These are phyloP conservation scores for Elymnias hypermnestra DNA, from an alignment of 1,140 invertebrate species.

Conservation along the genomic window DNA sequence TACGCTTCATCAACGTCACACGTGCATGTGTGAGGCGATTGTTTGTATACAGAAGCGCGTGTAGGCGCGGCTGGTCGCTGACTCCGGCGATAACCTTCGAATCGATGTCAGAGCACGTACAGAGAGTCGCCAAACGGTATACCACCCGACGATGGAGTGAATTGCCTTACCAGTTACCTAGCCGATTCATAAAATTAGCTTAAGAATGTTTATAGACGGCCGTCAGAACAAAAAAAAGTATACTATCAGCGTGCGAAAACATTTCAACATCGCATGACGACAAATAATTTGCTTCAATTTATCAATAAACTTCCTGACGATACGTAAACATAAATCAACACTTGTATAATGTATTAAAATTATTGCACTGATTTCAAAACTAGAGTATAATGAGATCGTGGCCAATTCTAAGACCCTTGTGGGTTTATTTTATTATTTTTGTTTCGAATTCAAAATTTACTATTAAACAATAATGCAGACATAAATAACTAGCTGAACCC, in stretches of 20 bases:
- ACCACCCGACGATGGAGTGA: constrained; percentile 12
- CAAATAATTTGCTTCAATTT: not conserved
- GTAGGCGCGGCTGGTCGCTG: constrained; percentile 66
- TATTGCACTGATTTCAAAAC: no score
- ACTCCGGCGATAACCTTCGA: constrained; percentile 69
- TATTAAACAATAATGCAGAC: no score
- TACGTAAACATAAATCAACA: not conserved
- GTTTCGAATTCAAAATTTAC: no score
- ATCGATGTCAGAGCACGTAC: constrained; percentile 54
- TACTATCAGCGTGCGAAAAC: not conserved
- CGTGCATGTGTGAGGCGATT: constrained; percentile 41
- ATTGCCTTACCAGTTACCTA: constrained; percentile 16
- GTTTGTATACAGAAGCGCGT: constrained; percentile 66
- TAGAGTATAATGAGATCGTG: no score
- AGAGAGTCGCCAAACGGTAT: constrained; percentile 39
- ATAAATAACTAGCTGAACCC: no score
- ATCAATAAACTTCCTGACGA: not conserved
- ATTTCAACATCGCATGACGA: not conserved
- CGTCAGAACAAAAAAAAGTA: not conserved
- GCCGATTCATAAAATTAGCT: constrained; percentile 1
- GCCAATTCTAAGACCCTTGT: no score
- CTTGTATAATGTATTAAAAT: no score
- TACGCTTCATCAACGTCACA: constrained; percentile 2
- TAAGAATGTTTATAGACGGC: not conserved
- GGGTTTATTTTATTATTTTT: no score